phyloP scores from a whole-genome alignment of 2,113 vertebrate species.

The Nematolebias whitei region DNA sequence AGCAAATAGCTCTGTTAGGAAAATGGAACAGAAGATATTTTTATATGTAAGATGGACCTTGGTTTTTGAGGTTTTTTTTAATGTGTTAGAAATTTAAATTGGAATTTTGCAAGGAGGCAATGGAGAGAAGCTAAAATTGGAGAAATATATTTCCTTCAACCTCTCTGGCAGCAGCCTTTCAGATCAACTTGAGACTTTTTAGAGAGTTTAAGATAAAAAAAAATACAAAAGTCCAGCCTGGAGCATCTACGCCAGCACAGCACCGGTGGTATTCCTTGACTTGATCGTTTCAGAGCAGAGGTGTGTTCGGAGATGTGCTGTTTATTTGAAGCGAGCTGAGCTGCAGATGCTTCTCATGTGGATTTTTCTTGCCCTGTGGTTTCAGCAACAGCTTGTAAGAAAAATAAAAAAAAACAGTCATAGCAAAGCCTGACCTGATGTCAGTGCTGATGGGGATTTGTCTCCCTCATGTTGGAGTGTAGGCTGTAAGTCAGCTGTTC shows the following conservation, averaged over 20 bases:
- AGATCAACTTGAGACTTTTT: too few relatives aligned
- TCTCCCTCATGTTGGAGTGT: constrained; percentile 16
- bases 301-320: constrained; percentile 8
- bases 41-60: too few relatives aligned
- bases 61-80: too few relatives aligned
- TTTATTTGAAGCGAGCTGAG: constrained; percentile 16
- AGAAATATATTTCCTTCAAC: too few relatives aligned
- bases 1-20: too few relatives aligned
- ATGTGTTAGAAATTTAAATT: too few relatives aligned
- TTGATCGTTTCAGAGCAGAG: neutral
- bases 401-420: neutral
- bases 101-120: too few relatives aligned
- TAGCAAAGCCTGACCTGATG: neutral
- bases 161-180: too few relatives aligned
- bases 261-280: neutral
- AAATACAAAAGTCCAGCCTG: too few relatives aligned
- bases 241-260: neutral
- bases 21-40: too few relatives aligned
- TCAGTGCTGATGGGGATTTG: constrained; percentile 13
- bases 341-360: constrained; percentile 21
- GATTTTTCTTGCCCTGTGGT: constrained; percentile 32
- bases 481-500: constrained; percentile 4
- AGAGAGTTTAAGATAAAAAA: too few relatives aligned
- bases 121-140: too few relatives aligned
- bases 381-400: constrained; percentile 18